phyloP scores from a whole-genome alignment of 1,140 invertebrate genomes.

The Diuraphis noxia region DNA sequence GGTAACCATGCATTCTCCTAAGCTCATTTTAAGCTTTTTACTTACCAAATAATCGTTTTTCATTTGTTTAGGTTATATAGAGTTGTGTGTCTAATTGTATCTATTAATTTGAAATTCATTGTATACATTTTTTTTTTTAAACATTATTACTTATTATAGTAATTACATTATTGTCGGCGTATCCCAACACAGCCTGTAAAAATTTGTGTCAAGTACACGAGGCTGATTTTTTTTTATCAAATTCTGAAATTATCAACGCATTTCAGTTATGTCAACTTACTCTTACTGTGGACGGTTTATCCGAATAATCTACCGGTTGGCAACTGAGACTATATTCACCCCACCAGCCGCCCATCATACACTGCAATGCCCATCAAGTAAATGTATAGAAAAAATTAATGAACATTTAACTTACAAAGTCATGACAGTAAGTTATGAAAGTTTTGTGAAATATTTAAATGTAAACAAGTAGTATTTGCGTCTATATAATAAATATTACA shows the following conservation, averaged over 20 bases:
- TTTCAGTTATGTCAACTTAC: conserved; percentile 66
- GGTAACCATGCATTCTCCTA: conserved; percentile 29
- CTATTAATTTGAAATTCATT: conserved; percentile 10
- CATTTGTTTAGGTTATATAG: neutral
- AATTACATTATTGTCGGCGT: neutral
- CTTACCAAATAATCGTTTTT: conserved; percentile 36
- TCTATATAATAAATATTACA: neutral
- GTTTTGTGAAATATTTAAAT: neutral
- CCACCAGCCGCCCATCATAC: conserved; percentile 78
- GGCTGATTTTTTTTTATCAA: conserved; percentile 20
- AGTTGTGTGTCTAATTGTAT: neutral
- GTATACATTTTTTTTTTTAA: neutral
- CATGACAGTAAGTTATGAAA: neutral
- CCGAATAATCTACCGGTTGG: conserved; percentile 84
- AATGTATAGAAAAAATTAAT: conserved; percentile 27
- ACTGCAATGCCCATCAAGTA: conserved; percentile 67
- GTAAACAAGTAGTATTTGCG: neutral
- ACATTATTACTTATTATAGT: neutral
- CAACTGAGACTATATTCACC: conserved; percentile 81
- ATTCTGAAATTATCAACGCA: neutral
- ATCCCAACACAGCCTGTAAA: neutral
- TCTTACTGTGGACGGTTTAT: conserved; percentile 76
- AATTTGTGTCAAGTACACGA: conserved; percentile 36
- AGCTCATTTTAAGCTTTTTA: neutral
- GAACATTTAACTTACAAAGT: neutral